Base-by-base conservation (phyloP, 1,140 invertebrate species). In the Leptopilina boulardi region DNA sequence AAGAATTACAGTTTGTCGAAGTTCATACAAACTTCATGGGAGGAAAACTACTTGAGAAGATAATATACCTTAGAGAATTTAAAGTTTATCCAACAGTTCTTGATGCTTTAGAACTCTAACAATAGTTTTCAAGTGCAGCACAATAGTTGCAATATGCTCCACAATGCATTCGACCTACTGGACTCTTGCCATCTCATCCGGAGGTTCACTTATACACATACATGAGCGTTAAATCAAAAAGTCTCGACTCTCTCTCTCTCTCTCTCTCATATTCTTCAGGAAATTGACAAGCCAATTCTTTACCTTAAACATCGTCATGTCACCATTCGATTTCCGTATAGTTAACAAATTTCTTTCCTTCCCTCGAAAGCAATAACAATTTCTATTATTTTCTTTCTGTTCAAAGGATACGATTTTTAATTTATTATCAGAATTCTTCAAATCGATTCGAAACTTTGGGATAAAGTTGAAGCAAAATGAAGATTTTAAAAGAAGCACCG, bases 1-100 rank as follows among this genome's bases (percentile, higher is more conserved):
- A 51, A 51, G 47, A 51, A 51, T 51, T 51, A 4, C n/a, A 51
- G 47, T 51, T 41, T 71, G 70, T 71, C 1, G 4, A 71, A 30
- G 26, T 41, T 71, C 70, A 71, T 71, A 30, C 41, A 51, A 51
- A 51, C 47, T 51, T 51, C 47, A n/a, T 51, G 47, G 47, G 47
- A 51, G 18, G 47, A 51, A 51, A 51, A 51, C 47, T 51, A 51
- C 47, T 51, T 51, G 13, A n/a, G 47, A 8, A 51, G 47, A 59
- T 59, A 59, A 23, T 23, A 59, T 59, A 59, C 54, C 54, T 23
- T 59, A 11, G 54, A 59, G 54, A 23, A 23, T 59, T 23, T 23
- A 23, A 59, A 59, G 18, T 59, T 23, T 23, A 59, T 23, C 19
- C 19, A 10, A 21, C 54, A 59, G 21, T 23, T 19, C 21, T 23